A percentile compares a stretch with the other conserved stretches of the same genome.
Evolutionary conservation across 1,140 invertebrate genomes (phyloP).

Genomic region (Cyrtorhinus lividipennis): DNA sequence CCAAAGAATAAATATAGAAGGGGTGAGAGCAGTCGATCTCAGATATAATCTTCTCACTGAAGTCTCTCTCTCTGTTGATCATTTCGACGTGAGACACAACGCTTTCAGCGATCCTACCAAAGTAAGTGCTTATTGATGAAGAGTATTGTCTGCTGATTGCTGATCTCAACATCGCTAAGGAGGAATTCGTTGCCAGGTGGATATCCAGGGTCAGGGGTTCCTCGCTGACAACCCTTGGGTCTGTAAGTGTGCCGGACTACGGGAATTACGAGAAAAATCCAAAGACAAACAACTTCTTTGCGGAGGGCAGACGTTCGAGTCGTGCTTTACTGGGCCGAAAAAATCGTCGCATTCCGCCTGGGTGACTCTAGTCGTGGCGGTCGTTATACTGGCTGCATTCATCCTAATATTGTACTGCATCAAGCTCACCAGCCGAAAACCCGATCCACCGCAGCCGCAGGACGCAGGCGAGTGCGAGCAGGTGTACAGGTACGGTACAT

Average conservation of each 20-base stretch:
- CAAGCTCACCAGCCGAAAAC: background rate
- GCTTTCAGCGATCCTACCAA: background rate
- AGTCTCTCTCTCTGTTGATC: background rate
- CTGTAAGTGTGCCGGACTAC: background rate
- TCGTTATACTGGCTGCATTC: background rate
- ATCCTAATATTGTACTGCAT: background rate
- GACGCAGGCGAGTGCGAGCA: background rate
- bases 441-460: background rate
- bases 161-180: too few relatives aligned
- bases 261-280: background rate
- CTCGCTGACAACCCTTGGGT: background rate
- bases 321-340: background rate
- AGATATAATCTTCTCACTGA: background rate
- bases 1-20: background rate
- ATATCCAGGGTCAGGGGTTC: background rate
- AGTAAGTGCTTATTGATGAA: too few relatives aligned
- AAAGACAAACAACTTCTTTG: background rate
- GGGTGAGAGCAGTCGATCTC: background rate
- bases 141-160: too few relatives aligned
- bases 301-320: background rate
- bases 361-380: background rate
- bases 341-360: background rate
- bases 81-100: background rate
- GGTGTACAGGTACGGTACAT: background rate
- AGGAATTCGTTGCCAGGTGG: background rate